Evolutionary conservation across 2,888 invertebrate genomes (phyloP), one percentile per base, ranked within the genome.

Genomic region (Hermaeophaga mercurialis): DNA sequence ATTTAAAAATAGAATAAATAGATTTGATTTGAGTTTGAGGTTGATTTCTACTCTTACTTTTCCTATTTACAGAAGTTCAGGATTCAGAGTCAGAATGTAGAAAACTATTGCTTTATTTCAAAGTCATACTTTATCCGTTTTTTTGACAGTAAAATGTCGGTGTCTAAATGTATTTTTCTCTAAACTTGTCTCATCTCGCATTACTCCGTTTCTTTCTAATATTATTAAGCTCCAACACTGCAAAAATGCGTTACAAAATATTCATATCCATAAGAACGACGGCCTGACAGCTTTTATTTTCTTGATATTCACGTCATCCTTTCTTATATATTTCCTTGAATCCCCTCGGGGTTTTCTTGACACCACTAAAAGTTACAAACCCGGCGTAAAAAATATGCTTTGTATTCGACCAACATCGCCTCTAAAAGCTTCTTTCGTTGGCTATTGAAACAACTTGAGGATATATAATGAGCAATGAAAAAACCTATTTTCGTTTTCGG

Each of bases 221-320:
- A 12, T 22, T 34, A 19, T 36, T 47, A 33, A 7, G n/a, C 9
- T 24, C 15, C 26, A 22, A 8, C 34, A 17, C 38, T 34, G 43
- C 6, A 43, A 34, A 50, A 28, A 28, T 28, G 14, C 49, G 14
- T 15, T 22, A 41, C 31, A 31, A 50, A 52, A 52, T 43, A 52
- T 52, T 52, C 43, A 52, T 52, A 52, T 52, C 52, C 52, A 43
- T 43, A 34, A 52, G 52, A 44, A 39, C 41, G 36, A 36, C 47
- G 38, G 52, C 17, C 33, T 52, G 52, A 52, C 52, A 52, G 52
- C 43, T 52, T 52, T 52, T 34, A 52, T 52, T 44, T 52, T 52
- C 52, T 15, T 26, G 44, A 52, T 52, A 52, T 52, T 33, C 43
- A 33, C 52, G 52, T 52, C 52, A 52, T 52, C 43, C 36, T 52